Conservation (phyloP, 2,797 vertebrate genomes). For the Pangasius djambal region DNA sequence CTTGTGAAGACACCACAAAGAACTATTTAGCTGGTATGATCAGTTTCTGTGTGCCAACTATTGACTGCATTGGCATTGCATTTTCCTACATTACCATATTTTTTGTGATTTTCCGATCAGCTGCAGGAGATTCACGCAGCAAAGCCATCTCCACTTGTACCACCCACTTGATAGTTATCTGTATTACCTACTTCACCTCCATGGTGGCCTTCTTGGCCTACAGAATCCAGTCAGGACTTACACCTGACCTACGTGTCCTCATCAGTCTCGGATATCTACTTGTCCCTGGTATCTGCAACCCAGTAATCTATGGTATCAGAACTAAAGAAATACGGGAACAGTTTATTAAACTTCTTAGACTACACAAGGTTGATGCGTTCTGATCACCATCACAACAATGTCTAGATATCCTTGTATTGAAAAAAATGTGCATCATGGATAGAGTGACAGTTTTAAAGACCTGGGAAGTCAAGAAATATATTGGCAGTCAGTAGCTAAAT, state of each 20-base stretch:
- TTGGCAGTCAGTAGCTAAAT: neutral
- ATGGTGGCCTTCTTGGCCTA: slow-evolving; percentile 41
- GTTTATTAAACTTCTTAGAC: slow-evolving; percentile 34
- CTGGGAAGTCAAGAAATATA: neutral
- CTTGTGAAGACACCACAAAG: slow-evolving; percentile 54
- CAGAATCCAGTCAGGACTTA: slow-evolving; percentile 29
- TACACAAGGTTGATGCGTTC: slow-evolving; percentile 4
- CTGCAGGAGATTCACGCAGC: slow-evolving; percentile 52
- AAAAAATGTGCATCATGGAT: neutral
- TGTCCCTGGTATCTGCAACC: slow-evolving; percentile 42
- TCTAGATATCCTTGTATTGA: neutral
- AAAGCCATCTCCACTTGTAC: slow-evolving; percentile 62
- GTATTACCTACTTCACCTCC: slow-evolving; percentile 54
- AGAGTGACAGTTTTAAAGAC: neutral
- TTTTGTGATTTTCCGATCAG: slow-evolving; percentile 46
- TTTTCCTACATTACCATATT: slow-evolving; percentile 61
- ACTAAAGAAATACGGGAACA: slow-evolving; percentile 46
- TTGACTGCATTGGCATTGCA: slow-evolving; percentile 59
- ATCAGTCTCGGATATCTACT: slow-evolving; percentile 41
- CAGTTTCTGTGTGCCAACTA: slow-evolving; percentile 55
- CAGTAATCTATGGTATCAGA: slow-evolving; percentile 47
- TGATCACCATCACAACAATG: neutral
- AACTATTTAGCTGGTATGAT: slow-evolving; percentile 61
- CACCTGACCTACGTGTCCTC: slow-evolving; percentile 32
- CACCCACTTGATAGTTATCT: slow-evolving; percentile 61